These are phyloP conservation scores for Crioceris asparagi DNA, from an alignment of 2,888 invertebrate genomes.

Conservation along the genomic window DNA sequence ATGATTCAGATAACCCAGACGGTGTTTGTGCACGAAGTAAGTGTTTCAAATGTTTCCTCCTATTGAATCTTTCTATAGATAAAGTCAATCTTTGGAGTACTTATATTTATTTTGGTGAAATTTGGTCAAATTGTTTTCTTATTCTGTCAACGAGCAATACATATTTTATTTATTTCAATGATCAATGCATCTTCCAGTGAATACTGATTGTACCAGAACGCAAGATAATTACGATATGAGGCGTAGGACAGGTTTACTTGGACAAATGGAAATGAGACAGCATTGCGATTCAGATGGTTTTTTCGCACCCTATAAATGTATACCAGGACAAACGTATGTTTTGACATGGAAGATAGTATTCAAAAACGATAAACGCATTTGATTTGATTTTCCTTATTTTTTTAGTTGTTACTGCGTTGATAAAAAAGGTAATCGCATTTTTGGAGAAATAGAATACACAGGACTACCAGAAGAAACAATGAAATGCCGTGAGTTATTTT, in stretches of 20 bases:
- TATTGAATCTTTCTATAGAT: too few species aligned
- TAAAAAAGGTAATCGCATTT: conserved; percentile 50
- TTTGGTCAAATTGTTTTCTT: too few species aligned
- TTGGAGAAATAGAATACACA: conserved; percentile 50
- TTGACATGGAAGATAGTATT: conserved; percentile 5
- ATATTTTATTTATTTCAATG: too few species aligned
- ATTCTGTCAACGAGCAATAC: too few species aligned
- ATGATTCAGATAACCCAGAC: too few species aligned
- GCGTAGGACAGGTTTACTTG: conserved; percentile 39
- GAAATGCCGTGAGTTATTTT: conserved; percentile 20
- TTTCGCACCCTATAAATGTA: conserved; percentile 48
- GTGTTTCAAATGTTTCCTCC: too few species aligned
- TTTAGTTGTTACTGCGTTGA: conserved; percentile 55
- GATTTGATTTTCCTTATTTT: conserved; percentile 5
- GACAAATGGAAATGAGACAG: conserved; percentile 46
- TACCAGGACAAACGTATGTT: conserved; percentile 57
- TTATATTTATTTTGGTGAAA: too few species aligned
- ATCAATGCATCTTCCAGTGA: conserved; percentile 16
- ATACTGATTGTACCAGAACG: conserved; percentile 27
- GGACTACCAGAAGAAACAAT: conserved; percentile 35
- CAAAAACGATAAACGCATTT: not conserved
- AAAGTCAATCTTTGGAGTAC: too few species aligned
- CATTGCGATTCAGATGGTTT: conserved; percentile 52
- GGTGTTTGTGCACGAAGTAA: too few species aligned
- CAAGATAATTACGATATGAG: conserved; percentile 42